Evolutionary conservation across 2,888 invertebrate species (phyloP).

Genomic region (Drosophila falleni): DNA sequence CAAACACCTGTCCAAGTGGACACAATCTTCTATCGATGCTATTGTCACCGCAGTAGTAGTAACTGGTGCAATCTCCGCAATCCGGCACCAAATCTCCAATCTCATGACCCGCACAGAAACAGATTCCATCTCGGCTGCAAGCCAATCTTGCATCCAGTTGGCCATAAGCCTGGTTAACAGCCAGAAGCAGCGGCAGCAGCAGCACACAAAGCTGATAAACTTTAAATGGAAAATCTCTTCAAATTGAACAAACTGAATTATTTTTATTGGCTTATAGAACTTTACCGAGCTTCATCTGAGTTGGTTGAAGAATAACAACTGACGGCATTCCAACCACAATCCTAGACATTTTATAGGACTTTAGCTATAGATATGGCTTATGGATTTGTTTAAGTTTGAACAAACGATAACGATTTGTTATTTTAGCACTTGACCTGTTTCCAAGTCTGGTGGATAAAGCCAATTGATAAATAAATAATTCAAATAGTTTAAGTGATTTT

Average conservation of each 20-base stretch:
- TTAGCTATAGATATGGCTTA: conserved; percentile 19
- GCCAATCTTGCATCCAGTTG: neutral
- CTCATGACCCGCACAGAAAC: conserved; percentile 48
- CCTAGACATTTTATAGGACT: conserved; percentile 43
- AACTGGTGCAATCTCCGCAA: conserved; percentile 62
- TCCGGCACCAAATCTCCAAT: conserved; percentile 50
- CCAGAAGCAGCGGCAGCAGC: conserved; percentile 18
- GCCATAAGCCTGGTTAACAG: neutral
- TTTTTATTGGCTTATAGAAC: neutral
- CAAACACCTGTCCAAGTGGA: conserved; percentile 30
- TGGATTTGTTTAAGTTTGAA: conserved; percentile 4
- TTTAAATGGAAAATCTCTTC: conserved; percentile 11
- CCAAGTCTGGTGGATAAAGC: neutral
- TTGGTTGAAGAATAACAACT: conserved; percentile 35
- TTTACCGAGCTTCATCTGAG: conserved; percentile 64
- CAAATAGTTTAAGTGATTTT: conserved; percentile 13
- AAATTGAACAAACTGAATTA: neutral
- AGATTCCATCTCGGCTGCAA: conserved; percentile 33
- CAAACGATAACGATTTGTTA: conserved; percentile 43
- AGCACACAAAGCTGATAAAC: conserved; percentile 28
- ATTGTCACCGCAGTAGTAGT: conserved; percentile 43
- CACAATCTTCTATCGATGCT: conserved; percentile 29
- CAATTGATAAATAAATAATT: conserved; percentile 16
- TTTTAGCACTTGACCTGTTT: conserved; percentile 63
- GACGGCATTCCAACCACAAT: neutral